Evolutionary conservation across 1,140 invertebrate species (phyloP).

Genomic region (Propsilocerus akamusi): DNA sequence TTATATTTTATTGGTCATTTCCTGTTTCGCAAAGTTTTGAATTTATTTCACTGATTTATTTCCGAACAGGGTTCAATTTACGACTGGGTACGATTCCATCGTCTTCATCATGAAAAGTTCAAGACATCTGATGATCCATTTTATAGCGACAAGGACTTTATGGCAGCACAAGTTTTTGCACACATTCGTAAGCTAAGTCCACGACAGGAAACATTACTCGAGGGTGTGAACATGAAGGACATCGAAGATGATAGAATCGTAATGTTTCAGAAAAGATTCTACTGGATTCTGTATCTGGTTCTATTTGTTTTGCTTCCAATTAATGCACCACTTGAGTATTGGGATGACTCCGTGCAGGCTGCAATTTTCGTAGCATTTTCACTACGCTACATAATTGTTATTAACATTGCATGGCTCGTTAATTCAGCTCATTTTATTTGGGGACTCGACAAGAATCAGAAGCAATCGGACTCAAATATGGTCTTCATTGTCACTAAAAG

Average conservation of each 20-base stretch:
- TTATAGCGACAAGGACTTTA: conserved; percentile 68
- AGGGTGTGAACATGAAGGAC: conserved; percentile 68
- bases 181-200: conserved; percentile 48
- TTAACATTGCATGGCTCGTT: conserved; percentile 43
- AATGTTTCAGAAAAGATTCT: conserved; percentile 66
- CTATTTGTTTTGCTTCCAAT: conserved; percentile 48
- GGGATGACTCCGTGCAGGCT: conserved; percentile 39
- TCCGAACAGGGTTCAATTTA: conserved; percentile 56
- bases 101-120: conserved; percentile 77
- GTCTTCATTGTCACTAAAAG: conserved; percentile 50
- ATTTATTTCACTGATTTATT: conserved; percentile 15
- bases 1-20: not conserved
- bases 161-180: conserved; percentile 61
- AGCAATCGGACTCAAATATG: conserved; percentile 49
- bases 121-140: conserved; percentile 81
- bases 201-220: conserved; percentile 45
- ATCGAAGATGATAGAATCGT: conserved; percentile 66
- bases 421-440: conserved; percentile 50
- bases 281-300: conserved; percentile 44
- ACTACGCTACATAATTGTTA: conserved; percentile 36
- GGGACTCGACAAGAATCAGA: conserved; percentile 46
- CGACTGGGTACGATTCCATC: conserved; percentile 62
- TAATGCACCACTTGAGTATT: conserved; percentile 54
- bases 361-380: conserved; percentile 45
- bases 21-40: not conserved